Evolutionary conservation across 2,113 vertebrate genomes (phyloP).

Genomic region (Tetrax tetrax): DNA sequence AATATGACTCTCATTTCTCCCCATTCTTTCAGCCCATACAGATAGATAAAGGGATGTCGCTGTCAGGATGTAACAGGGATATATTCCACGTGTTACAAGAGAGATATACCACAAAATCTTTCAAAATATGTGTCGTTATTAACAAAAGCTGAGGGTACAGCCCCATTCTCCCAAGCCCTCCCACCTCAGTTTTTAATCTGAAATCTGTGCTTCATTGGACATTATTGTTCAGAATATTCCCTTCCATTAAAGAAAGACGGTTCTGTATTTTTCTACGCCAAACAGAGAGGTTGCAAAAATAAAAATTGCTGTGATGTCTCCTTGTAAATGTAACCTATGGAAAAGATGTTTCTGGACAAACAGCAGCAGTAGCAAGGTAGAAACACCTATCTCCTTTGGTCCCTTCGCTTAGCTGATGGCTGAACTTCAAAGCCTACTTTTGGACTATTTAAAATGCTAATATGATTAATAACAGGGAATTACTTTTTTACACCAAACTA

Average conservation of each 20-base stretch:
- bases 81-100: neutral
- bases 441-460: conserved; percentile 44
- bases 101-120: neutral
- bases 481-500: conserved; percentile 55
- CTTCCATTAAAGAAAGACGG: neutral
- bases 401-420: neutral
- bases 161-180: neutral
- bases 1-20: neutral
- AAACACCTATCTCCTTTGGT: neutral
- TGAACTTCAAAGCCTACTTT: conserved; percentile 40
- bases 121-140: neutral
- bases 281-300: neutral
- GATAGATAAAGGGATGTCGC: neutral
- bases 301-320: neutral
- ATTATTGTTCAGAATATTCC: neutral
- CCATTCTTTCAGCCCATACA: neutral
- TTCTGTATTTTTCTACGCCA: neutral
- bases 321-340: neutral
- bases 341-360: neutral
- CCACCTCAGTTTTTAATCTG: neutral
- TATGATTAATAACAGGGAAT: conserved; percentile 48
- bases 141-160: neutral
- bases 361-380: neutral
- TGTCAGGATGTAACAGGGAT: neutral
- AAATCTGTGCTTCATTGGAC: neutral